These are phyloP conservation scores for Lissonota sp. DNA, from an alignment of 2,888 invertebrate genomes.

Conservation along the genomic window DNA sequence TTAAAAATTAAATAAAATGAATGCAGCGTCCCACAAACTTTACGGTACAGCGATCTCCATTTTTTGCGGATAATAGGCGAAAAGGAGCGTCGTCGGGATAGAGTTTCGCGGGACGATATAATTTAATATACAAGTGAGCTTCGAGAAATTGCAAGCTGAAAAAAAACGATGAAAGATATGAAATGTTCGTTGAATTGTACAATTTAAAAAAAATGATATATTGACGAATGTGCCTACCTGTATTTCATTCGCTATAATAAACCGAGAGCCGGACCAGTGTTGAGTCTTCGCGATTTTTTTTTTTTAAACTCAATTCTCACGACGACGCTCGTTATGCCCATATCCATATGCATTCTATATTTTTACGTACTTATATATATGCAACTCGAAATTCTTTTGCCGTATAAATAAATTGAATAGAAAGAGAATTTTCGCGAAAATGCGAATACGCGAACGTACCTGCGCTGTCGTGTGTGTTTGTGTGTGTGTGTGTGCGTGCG, in stretches of 20 bases:
- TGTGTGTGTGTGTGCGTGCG: not conserved
- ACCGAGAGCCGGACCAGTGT: constrained; percentile 42
- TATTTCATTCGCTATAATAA: constrained; percentile 39
- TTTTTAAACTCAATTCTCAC: constrained; percentile 3
- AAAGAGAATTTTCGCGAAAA: constrained; percentile 25
- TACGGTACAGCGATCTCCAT: constrained; percentile 33
- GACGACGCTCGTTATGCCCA: constrained; percentile 8
- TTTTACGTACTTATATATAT: constrained; percentile 60
- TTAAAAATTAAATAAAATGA: constrained; percentile 2
- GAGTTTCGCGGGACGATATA: constrained; percentile 20
- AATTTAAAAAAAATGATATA: constrained; percentile 40
- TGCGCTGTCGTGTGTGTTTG: constrained; percentile 61
- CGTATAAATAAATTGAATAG: not conserved
- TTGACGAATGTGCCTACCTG: constrained; percentile 58
- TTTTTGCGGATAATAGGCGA: constrained; percentile 13
- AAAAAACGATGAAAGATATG: not conserved
- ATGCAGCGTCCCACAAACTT: constrained; percentile 15
- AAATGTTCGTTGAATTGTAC: constrained; percentile 33
- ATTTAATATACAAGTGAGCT: constrained; percentile 28
- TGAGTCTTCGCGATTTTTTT: constrained; percentile 4
- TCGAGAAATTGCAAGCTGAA: constrained; percentile 5
- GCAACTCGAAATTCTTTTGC: not conserved
- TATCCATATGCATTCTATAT: constrained; percentile 50
- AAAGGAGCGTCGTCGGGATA: constrained; percentile 27
- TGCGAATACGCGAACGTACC: constrained; percentile 64